These are phyloP conservation scores for Hemicrepidius hirtus DNA, from an alignment of 2,888 invertebrate species.

Conservation along the genomic window DNA sequence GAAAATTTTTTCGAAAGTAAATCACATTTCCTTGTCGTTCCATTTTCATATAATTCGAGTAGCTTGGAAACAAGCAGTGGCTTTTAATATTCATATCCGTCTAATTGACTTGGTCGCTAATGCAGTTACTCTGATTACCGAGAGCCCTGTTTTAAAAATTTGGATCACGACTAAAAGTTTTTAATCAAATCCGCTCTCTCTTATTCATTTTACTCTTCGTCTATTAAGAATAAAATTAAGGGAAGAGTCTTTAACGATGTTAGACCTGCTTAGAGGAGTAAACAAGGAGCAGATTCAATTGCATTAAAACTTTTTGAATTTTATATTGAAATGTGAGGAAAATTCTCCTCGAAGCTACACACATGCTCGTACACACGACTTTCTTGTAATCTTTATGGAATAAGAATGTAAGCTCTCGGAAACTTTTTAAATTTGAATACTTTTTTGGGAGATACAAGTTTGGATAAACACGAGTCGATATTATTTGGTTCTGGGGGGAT, in stretches of 20 bases:
- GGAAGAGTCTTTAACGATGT: slow-evolving; percentile 65
- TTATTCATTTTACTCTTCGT: slow-evolving; percentile 58
- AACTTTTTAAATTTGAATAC: slow-evolving; percentile 50
- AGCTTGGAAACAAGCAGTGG: slow-evolving; percentile 48
- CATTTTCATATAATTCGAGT: slow-evolving; percentile 29
- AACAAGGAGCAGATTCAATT: slow-evolving; percentile 64
- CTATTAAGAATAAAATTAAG: slow-evolving; percentile 64
- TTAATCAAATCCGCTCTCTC: slow-evolving; percentile 67
- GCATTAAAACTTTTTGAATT: slow-evolving; percentile 55
- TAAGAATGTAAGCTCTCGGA: slow-evolving; percentile 55
- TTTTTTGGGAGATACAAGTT: slow-evolving; percentile 41
- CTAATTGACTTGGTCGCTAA: slow-evolving; percentile 69
- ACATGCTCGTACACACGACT: slow-evolving; percentile 57
- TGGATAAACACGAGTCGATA: slow-evolving; percentile 42
- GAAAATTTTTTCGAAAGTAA: slow-evolving; percentile 18
- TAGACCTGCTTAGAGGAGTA: slow-evolving; percentile 63
- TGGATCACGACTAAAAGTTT: slow-evolving; percentile 67
- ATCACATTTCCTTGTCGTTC: slow-evolving; percentile 14
- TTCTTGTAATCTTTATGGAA: slow-evolving; percentile 59
- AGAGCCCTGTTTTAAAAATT: slow-evolving; percentile 64
- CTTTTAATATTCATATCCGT: slow-evolving; percentile 69
- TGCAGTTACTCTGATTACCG: slow-evolving; percentile 69
- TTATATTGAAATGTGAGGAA: slow-evolving; percentile 50
- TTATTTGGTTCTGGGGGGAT: slow-evolving; percentile 19
- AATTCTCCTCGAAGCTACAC: slow-evolving; percentile 52